A percentile compares a stretch with the other conserved stretches of the same genome.
Conservation (phyloP, 2,797 vertebrate genomes). For the Arrhamphus sclerolepis region DNA sequence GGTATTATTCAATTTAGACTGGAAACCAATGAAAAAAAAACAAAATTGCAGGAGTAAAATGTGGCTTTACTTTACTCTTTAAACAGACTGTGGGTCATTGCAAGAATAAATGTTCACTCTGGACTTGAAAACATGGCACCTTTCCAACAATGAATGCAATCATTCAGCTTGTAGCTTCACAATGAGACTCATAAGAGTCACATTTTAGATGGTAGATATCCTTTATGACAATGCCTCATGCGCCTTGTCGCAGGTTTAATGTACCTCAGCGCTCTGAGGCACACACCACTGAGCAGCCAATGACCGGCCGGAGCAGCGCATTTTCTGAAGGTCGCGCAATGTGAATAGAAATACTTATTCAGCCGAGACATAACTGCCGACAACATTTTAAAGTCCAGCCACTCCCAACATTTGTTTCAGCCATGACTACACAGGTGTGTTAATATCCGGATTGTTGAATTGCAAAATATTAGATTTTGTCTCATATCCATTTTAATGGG, state of each 20-base stretch:
- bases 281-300: constrained; percentile 64
- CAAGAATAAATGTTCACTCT: constrained; percentile 23
- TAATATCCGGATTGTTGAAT: constrained; percentile 20
- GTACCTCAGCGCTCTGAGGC: constrained; percentile 50
- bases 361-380: constrained; percentile 34
- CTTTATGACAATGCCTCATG: constrained; percentile 53
- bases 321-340: constrained; percentile 61
- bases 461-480: constrained; percentile 11
- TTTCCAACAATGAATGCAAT: constrained; percentile 27
- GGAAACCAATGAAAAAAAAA: too few species aligned
- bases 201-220: constrained; percentile 41
- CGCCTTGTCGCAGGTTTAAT: constrained; percentile 68
- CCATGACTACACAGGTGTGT: constrained; percentile 35
- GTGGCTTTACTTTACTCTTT: background rate
- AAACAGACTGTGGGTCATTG: constrained; percentile 8
- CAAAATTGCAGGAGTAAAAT: background rate
- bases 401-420: constrained; percentile 34
- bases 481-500: constrained; percentile 23
- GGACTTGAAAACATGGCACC: constrained; percentile 26
- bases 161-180: constrained; percentile 29
- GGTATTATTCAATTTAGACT: too few species aligned
- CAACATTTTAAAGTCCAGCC: constrained; percentile 29
- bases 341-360: constrained; percentile 62
- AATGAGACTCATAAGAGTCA: constrained; percentile 35
- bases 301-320: constrained; percentile 38